These are phyloP conservation scores for Falco punctatus DNA, from an alignment of 2,113 vertebrate species.

Conservation along the genomic window DNA sequence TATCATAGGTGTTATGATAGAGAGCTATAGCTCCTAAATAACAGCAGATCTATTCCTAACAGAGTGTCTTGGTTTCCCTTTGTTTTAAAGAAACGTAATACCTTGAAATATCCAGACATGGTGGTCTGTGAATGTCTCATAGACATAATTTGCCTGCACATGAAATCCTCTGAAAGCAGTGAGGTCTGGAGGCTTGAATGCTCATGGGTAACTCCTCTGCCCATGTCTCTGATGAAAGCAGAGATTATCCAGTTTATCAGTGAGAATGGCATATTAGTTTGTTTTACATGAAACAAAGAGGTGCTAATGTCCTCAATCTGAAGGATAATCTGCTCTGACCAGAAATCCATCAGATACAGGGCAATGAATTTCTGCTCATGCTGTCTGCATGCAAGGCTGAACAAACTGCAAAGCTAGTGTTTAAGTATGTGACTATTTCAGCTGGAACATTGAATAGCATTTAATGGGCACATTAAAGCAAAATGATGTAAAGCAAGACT, in stretches of 20 bases:
- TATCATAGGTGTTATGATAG: not conserved
- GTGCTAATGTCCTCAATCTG: constrained; percentile 14
- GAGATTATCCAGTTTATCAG: not conserved
- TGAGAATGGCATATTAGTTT: not conserved
- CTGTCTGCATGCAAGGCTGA: not conserved
- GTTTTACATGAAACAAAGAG: not conserved
- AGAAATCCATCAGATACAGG: not conserved
- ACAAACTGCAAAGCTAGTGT: not conserved
- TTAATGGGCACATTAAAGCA: not conserved
- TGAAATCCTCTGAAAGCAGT: not conserved
- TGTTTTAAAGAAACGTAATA: not conserved
- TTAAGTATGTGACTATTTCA: not conserved
- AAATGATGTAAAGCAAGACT: not conserved
- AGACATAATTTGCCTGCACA: not conserved
- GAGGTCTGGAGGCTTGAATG: not conserved
- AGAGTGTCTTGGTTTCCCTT: not conserved
- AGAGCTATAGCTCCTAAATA: not conserved
- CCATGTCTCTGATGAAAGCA: not conserved
- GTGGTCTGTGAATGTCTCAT: not conserved
- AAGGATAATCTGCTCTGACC: constrained; percentile 24
- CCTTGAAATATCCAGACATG: not conserved
- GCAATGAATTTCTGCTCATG: not conserved
- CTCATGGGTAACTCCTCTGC: not conserved
- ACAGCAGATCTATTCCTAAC: not conserved
- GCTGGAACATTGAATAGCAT: not conserved